Evolutionary conservation across 2,888 invertebrate genomes (phyloP), one percentile per base, ranked within the genome.

Genomic region (Formica aserva): DNA sequence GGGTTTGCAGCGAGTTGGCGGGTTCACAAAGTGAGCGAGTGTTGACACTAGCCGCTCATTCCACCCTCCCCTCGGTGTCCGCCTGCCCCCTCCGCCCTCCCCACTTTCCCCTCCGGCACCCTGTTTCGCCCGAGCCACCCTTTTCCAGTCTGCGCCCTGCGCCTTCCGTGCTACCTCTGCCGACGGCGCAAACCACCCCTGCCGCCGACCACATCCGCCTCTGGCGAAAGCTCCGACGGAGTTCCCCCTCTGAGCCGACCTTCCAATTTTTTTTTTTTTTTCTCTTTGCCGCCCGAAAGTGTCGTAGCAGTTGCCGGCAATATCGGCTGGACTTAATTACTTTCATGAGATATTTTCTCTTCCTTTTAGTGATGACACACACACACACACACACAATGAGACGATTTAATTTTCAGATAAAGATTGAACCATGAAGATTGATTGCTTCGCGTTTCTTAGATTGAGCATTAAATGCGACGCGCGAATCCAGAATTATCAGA

Each of bases 1-100:
- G 91, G 90, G 92, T 92, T 92, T 91, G 91, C 65, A 88, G 91
- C 92, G 92, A 92, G 93, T 92, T 91, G 92, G 91, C 90, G 91
- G 91, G 92, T 91, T 92, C 94, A 94, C 94, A 94, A 94, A 94
- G 94, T 94, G 94, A 94, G 92, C 93, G 94, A 93, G 91, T 94
- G 93, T 94, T 94, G 94, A 94, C 94, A 94, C 92, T 93, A 88
- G 92, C 92, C 93, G 91, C 92, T 93, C 92, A 88, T 92, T 93
- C 92, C 92, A 85, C 84, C 84, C 72, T 52, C 82, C 87, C 52
- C 86, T 83, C 8, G 52, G n/a, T 52, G n/a, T n/a, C 52, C 52
- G 83, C 85, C 88, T 85, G 83, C 85, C 88, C 84, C 38, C 38
- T 35, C 38, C 32, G 32, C 6, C 6, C 32, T n/a, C 87, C 89